Base-by-base conservation (phyloP, 2,113 vertebrate genomes). In the Bos javanicus region DNA sequence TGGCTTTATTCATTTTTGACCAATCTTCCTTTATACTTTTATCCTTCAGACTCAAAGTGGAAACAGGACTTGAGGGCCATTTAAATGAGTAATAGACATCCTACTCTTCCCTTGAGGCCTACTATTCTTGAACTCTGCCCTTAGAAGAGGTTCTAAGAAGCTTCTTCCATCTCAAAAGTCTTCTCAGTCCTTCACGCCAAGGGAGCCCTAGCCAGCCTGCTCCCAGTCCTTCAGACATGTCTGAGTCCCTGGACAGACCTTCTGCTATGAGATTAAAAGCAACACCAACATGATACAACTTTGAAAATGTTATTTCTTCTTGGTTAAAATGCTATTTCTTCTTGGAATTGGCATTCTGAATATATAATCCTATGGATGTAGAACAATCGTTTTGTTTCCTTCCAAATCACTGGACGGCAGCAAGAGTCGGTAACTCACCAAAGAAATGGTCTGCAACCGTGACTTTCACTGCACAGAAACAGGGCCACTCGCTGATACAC, bases 331-430 rank as follows among this genome's bases (percentile, higher is more conserved):
- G 11, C 33, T 19, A 46, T 14, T 43, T 94, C 17, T 97, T 95
- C 28, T 89, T 95, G 39, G 92, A 95, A 96, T 1, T 43, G 25
- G 30, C 43, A 59, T 91, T 96, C 86, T 90, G 43, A 92, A 87
- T 26, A 14, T 86, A 76, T 30, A 46, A 30, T 87, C 62, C 39
- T 87, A 21, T 46, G 36, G 12, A 15, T 74, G 28, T 59, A 15
- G 7, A 64, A 71, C 26, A 57, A 56, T 46, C 83, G 33, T 46
- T 87, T 67, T 16, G 50, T 76, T 94, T 56, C 86, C 43, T 91
- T 93, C 33, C 36, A 52, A 30, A 54, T 89, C 56, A 54, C 6
- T 64, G 36, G 19, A 90, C 2, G 2, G 25, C 16, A 46, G 2
- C 16, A 54, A 90, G 60, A 33, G 59, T 21, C 36, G 7, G 25